Evolutionary conservation across 2,113 vertebrate species (phyloP).

Genomic region (Scortum barcoo): DNA sequence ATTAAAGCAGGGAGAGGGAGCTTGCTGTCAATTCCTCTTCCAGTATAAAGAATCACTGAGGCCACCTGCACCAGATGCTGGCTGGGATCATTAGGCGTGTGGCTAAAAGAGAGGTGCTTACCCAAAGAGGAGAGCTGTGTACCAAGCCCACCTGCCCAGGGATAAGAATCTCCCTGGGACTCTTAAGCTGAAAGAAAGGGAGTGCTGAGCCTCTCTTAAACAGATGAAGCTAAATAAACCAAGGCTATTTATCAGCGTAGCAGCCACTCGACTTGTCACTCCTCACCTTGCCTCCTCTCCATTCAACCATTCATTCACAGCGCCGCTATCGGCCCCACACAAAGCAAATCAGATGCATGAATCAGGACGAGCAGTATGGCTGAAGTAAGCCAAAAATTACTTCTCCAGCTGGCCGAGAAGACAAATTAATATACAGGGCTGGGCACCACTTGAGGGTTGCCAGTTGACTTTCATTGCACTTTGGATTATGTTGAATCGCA

Average conservation of each 20-base stretch:
- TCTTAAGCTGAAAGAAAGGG: slow-evolving; percentile 72
- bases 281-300: slow-evolving; percentile 57
- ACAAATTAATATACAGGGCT: slow-evolving; percentile 57
- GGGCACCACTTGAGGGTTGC: slow-evolving; percentile 39
- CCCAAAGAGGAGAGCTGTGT: slow-evolving; percentile 69
- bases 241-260: slow-evolving; percentile 75
- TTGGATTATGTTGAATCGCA: slow-evolving; percentile 47
- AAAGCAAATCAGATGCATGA: slow-evolving; percentile 67
- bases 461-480: slow-evolving; percentile 55
- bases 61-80: slow-evolving; percentile 74
- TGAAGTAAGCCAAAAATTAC: slow-evolving; percentile 59
- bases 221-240: slow-evolving; percentile 79
- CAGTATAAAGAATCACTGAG: slow-evolving; percentile 59
- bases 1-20: slow-evolving; percentile 3
- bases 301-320: slow-evolving; percentile 65
- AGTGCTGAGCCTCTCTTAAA: slow-evolving; percentile 69
- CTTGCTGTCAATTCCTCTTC: slow-evolving; percentile 56
- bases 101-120: slow-evolving; percentile 71
- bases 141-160: slow-evolving; percentile 69
- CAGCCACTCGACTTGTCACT: slow-evolving; percentile 71
- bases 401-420: slow-evolving; percentile 61
- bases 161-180: slow-evolving; percentile 70
- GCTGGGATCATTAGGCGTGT: slow-evolving; percentile 71
- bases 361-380: slow-evolving; percentile 55
- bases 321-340: slow-evolving; percentile 49